Percentiles rank a stretch among this genome's conserved stretches.
These are phyloP conservation scores for Sphenodon punctatus DNA, from an alignment of 2,797 vertebrate species.

Conservation along the genomic window DNA sequence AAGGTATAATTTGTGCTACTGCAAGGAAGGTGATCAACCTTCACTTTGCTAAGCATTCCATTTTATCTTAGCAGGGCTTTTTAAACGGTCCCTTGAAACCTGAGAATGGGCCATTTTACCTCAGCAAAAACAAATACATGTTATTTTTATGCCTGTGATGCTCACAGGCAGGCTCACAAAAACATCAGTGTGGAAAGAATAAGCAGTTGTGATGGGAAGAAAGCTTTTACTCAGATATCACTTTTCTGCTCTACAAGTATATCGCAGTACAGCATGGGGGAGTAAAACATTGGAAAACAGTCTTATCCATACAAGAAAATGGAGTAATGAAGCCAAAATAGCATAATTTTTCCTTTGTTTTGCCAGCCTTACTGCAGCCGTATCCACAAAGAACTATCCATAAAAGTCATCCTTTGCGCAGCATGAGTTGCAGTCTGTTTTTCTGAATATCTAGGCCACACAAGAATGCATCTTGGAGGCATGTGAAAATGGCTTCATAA, in stretches of 20 bases:
- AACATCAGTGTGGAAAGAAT: background rate
- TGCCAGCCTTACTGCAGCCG: background rate
- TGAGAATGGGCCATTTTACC: background rate
- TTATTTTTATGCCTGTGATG: background rate
- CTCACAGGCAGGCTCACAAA: background rate
- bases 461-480: conserved; percentile 15
- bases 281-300: conserved; percentile 44
- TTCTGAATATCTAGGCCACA: no score
- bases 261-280: background rate
- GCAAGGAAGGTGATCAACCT: background rate
- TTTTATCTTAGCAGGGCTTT: background rate
- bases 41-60: background rate
- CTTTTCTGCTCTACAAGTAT: background rate
- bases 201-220: background rate
- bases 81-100: background rate
- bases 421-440: conserved; percentile 13
- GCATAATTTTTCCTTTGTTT: conserved; percentile 22
- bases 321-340: conserved; percentile 18
- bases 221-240: background rate
- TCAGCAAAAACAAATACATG: fast-evolving
- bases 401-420: conserved; percentile 29
- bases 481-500: no score
- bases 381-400: background rate
- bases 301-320: conserved; percentile 8
- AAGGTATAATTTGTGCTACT: fast-evolving